These are phyloP conservation scores for Lymantria dispar DNA, from an alignment of 2,888 invertebrate species.

Conservation along the genomic window DNA sequence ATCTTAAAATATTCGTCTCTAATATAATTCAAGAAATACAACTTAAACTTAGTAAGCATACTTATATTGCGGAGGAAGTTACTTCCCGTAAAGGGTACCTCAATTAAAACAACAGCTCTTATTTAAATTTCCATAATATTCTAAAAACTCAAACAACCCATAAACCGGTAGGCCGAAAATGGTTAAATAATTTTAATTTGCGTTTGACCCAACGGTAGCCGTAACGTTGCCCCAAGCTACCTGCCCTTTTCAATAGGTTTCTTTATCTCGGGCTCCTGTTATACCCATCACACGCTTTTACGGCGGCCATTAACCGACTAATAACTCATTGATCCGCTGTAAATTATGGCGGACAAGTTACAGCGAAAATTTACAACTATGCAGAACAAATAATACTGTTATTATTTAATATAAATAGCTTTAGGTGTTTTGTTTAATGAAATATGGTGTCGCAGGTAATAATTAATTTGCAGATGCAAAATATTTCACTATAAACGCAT, in stretches of 20 bases:
- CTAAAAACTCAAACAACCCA: neutral
- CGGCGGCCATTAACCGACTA: constrained; percentile 40
- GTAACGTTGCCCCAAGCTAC: constrained; percentile 24
- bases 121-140: neutral
- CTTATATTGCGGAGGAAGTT: neutral
- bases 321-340: constrained; percentile 48
- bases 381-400: constrained; percentile 25
- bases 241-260: constrained; percentile 39
- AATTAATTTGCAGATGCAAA: neutral
- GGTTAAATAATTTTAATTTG: constrained; percentile 30
- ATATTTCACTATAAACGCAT: no score
- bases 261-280: constrained; percentile 37
- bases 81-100: neutral
- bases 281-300: constrained; percentile 36
- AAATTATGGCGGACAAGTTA: constrained; percentile 38
- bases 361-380: constrained; percentile 34
- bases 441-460: constrained; percentile 3
- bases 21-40: neutral
- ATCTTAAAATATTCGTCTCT: no score
- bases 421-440: constrained; percentile 17
- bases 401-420: constrained; percentile 30
- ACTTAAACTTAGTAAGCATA: neutral
- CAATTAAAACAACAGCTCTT: neutral
- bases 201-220: constrained; percentile 22
- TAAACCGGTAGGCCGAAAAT: constrained; percentile 8